Percentiles rank a stretch among this genome's conserved stretches.
phyloP scores from a whole-genome alignment of 1,140 invertebrate genomes.

The Leptinotarsa texana region DNA sequence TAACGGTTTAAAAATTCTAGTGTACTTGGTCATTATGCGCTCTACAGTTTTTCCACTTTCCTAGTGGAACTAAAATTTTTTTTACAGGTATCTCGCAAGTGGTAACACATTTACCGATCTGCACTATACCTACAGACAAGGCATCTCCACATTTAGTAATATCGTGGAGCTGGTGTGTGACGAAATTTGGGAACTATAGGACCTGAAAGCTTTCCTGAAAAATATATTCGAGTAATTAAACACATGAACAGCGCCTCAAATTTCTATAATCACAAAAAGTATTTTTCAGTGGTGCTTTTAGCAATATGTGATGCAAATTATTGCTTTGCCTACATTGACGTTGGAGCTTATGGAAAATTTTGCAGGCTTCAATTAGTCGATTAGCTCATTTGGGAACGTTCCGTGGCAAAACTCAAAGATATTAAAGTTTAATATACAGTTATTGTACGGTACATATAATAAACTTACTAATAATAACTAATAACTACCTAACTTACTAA shows the following conservation, averaged over 20 bases:
- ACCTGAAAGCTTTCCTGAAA: not conserved
- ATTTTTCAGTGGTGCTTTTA: not conserved
- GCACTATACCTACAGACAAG: constrained; percentile 36
- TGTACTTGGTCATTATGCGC: too few species aligned
- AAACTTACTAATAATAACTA: too few species aligned
- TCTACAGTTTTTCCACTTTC: not conserved
- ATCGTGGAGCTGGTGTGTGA: too few species aligned
- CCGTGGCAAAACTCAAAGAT: too few species aligned
- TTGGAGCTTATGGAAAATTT: not conserved
- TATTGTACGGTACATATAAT: too few species aligned
- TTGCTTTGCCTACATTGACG: not conserved
- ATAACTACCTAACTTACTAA: too few species aligned
- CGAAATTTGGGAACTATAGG: too few species aligned
- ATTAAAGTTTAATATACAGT: too few species aligned
- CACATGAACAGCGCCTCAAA: not conserved
- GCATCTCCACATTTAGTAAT: constrained; percentile 36
- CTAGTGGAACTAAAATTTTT: not conserved
- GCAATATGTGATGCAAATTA: not conserved
- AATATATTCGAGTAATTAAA: not conserved
- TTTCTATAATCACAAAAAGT: not conserved
- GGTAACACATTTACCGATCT: constrained; percentile 39
- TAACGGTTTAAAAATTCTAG: too few species aligned
- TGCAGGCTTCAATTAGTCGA: too few species aligned
- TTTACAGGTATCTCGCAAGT: constrained; percentile 40
- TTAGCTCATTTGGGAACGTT: too few species aligned